Evolutionary conservation across 2,797 vertebrate species (phyloP), one percentile per base, ranked within the genome.

Genomic region (Luscinia megarhynchos): DNA sequence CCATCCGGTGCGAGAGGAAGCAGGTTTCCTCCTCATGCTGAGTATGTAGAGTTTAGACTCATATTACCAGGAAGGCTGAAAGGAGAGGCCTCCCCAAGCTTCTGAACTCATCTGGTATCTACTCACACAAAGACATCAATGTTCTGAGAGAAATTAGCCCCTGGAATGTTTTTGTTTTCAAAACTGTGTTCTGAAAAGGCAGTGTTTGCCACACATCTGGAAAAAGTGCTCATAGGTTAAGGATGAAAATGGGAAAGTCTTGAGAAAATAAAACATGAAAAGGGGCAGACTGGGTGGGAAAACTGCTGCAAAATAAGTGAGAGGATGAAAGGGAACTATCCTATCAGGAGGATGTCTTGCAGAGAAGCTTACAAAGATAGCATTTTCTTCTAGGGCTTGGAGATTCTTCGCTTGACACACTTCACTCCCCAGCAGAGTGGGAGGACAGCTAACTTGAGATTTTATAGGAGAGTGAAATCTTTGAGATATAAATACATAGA

Each of bases 21-120:
- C 58, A 93, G 54, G 46, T 90, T 96, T 85, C 30, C 91, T 94
- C 89, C 93, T 96, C 96, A 94, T 88, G 93, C 96, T 96, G 94
- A 95, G 97, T 92, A 90, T 90, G 90, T 58, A 96, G 87, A 78
- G 22, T 83, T 96, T 94, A 86, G 76, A 92, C 95, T 97, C 94
- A 12, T 78, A 66, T 97, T 97, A 94, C 95, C 88, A 81, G 90
- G 94, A 97, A 84, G 80, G 45, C 80, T 89, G 88, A 72, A 93
- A 89, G 57, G 22, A 83, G 90, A 97, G 90, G 73, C 95, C 94
- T 96, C 95, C 77, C 89, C 84, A 93, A 93, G 91, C 69, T 96
- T 96, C 91, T 96, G 84, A 97, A 97, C 97, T 96, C 95, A 95
- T 97, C 93, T 93, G 96, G 92, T 95, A 96, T 97, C 93, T 95